Conservation (phyloP, 2,888 invertebrate species). For the Lycia hirtaria region DNA sequence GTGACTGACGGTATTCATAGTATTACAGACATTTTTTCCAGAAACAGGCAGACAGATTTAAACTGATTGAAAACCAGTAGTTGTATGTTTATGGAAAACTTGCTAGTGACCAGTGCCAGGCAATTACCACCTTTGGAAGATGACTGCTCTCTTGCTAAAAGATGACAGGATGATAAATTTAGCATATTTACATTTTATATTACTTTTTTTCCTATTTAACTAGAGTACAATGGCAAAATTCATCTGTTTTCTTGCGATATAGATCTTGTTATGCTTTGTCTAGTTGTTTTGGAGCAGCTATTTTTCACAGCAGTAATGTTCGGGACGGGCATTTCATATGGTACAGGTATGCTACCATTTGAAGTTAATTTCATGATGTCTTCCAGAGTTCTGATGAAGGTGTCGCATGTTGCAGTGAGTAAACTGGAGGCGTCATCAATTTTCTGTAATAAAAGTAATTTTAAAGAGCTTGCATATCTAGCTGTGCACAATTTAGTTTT, state of each 20-base stretch:
- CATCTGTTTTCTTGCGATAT: slow-evolving; percentile 80
- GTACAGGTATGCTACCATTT: slow-evolving; percentile 49
- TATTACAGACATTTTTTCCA: no score
- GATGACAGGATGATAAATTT: neutral
- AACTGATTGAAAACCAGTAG: no score
- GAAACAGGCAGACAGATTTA: no score
- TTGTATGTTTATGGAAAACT: no score
- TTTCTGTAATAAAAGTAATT: slow-evolving; percentile 81
- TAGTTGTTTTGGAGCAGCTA: slow-evolving; percentile 59
- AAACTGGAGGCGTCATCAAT: slow-evolving; percentile 90
- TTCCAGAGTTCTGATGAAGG: slow-evolving; percentile 92
- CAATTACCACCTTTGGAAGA: no score
- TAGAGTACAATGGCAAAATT: slow-evolving; percentile 40
- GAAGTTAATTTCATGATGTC: slow-evolving; percentile 90
- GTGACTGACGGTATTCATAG: no score
- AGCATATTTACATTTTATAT: slow-evolving; percentile 19
- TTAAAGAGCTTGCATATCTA: no score
- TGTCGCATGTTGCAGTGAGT: slow-evolving; percentile 92
- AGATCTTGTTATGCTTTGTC: slow-evolving; percentile 68
- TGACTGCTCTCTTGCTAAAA: neutral
- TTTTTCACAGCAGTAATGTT: slow-evolving; percentile 58
- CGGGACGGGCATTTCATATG: slow-evolving; percentile 71
- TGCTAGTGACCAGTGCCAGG: no score
- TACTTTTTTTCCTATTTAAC: neutral
- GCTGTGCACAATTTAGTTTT: no score